Evolutionary conservation across 2,113 vertebrate genomes (phyloP).

Genomic region (Stigmatopora argus): DNA sequence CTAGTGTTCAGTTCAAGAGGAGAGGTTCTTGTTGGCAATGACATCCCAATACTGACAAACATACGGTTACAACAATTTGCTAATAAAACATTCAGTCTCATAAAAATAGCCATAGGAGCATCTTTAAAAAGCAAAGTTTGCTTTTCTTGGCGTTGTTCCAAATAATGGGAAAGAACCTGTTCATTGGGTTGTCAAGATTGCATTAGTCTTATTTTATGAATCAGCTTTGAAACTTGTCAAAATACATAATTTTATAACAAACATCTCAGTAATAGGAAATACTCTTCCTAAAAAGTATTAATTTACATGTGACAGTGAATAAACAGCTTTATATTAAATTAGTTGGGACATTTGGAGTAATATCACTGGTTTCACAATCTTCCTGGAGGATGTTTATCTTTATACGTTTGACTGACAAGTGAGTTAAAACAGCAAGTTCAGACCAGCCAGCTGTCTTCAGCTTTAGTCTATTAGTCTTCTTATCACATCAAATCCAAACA

Average conservation of each 20-base stretch:
- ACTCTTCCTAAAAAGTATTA: too few relatives aligned
- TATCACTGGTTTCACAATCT: not conserved
- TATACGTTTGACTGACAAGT: not conserved
- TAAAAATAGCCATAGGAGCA: not conserved
- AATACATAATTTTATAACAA: not conserved
- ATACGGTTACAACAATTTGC: not conserved
- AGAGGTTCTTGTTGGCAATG: not conserved
- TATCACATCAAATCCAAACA: not conserved
- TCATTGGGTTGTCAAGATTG: not conserved
- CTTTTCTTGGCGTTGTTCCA: not conserved
- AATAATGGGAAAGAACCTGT: not conserved
- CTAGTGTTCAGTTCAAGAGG: not conserved
- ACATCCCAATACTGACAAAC: not conserved
- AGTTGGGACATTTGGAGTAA: not conserved
- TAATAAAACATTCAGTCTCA: not conserved
- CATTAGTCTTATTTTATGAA: not conserved
- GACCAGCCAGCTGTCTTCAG: not conserved
- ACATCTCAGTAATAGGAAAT: too few relatives aligned
- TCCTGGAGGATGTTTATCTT: not conserved
- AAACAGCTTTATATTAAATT: not conserved
- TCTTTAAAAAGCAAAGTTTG: not conserved
- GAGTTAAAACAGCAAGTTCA: not conserved
- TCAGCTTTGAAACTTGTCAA: not conserved
- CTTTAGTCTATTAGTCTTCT: not conserved
- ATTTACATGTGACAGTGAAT: too few relatives aligned